phyloP scores from a whole-genome alignment of 1,140 invertebrate genomes.

The Diprion similis region DNA sequence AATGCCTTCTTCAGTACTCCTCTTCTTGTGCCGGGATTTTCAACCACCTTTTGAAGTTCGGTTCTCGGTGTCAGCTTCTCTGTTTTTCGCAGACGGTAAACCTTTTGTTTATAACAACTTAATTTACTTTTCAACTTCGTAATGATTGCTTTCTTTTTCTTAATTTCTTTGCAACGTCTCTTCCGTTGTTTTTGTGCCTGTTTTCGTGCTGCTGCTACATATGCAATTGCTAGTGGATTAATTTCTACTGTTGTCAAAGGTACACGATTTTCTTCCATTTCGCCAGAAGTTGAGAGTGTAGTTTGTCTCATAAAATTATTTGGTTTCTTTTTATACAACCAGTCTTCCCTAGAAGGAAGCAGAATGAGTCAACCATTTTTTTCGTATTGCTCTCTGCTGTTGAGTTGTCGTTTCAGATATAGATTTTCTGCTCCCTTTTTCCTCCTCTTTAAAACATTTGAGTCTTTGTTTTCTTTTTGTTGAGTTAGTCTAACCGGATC shows the following conservation, averaged over 20 bases:
- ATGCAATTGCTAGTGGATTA: neutral
- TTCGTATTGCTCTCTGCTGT: neutral
- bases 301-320: neutral
- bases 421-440: constrained; percentile 13
- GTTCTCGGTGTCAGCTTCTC: neutral
- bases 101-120: neutral
- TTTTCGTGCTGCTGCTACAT: neutral
- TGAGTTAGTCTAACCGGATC: constrained; percentile 28
- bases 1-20: neutral
- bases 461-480: constrained; percentile 29
- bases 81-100: neutral
- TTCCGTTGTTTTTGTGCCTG: neutral
- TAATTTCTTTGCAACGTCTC: neutral
- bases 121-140: neutral
- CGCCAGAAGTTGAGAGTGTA: neutral
- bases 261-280: neutral
- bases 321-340: neutral
- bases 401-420: constrained; percentile 6
- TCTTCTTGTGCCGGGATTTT: neutral
- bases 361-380: neutral
- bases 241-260: neutral
- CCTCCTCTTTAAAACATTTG: constrained; percentile 26
- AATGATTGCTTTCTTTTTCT: neutral
- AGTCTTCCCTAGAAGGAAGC: neutral
- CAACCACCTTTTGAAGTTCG: neutral